Evolutionary conservation across 2,888 invertebrate species (phyloP), one percentile per base, ranked within the genome.

Genomic region (Conistra vaccinii): DNA sequence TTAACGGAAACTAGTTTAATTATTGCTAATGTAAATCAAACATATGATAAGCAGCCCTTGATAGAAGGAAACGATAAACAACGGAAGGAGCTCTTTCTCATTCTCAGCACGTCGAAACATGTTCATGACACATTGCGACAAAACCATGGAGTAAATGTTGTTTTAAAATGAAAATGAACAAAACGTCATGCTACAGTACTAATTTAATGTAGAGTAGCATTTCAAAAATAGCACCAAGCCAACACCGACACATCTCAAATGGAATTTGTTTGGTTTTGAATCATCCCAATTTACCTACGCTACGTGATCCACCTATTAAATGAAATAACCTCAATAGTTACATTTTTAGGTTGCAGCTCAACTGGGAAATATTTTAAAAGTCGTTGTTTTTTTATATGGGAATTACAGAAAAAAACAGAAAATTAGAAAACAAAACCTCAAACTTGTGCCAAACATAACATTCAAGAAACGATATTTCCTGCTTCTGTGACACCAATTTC

Each of bases 71-170:
- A 84, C 80, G 79, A 86, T 86, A 81, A 84, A 86, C 79, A 83
- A 85, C 85, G 89, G 86, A 90, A 90, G 85, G 85, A 87, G 81
- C 69, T 85, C 73, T 87, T 89, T 90, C 78, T 72, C 72, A 92
- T 89, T 90, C 89, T 58, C 57, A 75, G 79, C 91, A 91, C 89
- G 89, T 89, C 78, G 78, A 68, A 82, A 85, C 86, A 76, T 81
- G 85, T 86, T 69, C 75, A 76, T 76, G 70, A 76, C 71, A 78
- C 76, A 69, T 84, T 82, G 85, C 68, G 70, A 83, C 80, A 72
- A 78, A 84, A 85, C 69, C 78, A 71, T 86, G 81, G 79, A 83
- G 78, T 84, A 76, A 85, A 87, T 77, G 65, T 86, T 84, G 79
- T 78, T 78, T 81, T 69, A 86, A 88, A 87, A 83, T 80, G 77